Conservation (phyloP, 1,140 invertebrate genomes). For the Phymastichus coffea region DNA sequence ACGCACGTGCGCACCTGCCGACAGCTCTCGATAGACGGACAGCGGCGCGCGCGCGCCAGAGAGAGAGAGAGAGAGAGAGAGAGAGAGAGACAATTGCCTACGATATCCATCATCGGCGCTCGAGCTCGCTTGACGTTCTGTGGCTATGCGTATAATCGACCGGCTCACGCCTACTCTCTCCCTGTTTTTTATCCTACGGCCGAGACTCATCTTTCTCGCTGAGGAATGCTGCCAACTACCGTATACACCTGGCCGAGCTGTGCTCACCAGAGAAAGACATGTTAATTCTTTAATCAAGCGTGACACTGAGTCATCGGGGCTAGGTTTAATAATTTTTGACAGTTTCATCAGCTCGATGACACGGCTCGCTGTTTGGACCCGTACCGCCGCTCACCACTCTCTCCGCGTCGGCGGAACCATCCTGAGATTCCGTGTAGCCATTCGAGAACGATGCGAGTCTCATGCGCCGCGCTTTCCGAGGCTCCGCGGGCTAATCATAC, state of each 20-base stretch:
- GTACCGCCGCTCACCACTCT: background rate
- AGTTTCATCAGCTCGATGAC: slow-evolving; percentile 25
- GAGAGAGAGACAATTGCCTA: slow-evolving; percentile 29
- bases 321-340: slow-evolving; percentile 26
- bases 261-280: background rate
- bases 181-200: background rate
- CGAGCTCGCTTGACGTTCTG: background rate
- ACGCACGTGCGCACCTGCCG: slow-evolving; percentile 22
- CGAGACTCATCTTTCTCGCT: background rate
- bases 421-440: background rate
- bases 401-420: background rate
- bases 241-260: background rate
- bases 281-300: slow-evolving; percentile 22
- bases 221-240: background rate
- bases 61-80: too few species aligned
- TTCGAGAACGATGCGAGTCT: too few species aligned
- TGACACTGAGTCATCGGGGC: slow-evolving; percentile 19
- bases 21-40: slow-evolving; percentile 23
- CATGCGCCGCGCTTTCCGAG: too few species aligned
- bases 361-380: background rate
- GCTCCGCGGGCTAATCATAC: too few species aligned
- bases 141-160: slow-evolving; percentile 23
- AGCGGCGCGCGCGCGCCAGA: too few species aligned
- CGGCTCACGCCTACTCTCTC: slow-evolving; percentile 25
- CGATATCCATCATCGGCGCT: slow-evolving; percentile 30